phyloP scores from a whole-genome alignment of 1,140 invertebrate species.

The Zaprionus inermis region DNA sequence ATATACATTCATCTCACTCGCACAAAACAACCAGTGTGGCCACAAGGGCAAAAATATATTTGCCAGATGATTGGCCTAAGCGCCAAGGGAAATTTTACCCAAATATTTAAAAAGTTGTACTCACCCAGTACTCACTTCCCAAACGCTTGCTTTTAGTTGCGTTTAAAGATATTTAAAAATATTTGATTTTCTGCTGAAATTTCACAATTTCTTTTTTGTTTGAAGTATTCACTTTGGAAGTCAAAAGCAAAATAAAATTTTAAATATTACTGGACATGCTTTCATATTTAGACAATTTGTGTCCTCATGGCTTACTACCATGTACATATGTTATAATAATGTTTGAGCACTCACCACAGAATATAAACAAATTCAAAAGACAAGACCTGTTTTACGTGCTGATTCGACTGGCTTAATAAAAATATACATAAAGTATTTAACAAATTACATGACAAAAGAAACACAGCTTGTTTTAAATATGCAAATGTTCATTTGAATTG shows the following conservation, averaged over 20 bases:
- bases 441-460: slow-evolving; percentile 1
- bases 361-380: slow-evolving; percentile 53
- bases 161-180: slow-evolving; percentile 12
- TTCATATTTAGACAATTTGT: neutral
- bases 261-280: neutral
- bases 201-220: slow-evolving; percentile 26
- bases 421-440: neutral
- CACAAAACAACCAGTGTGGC: neutral
- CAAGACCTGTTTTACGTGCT: slow-evolving; percentile 49
- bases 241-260: slow-evolving; percentile 34
- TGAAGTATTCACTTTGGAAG: slow-evolving; percentile 26
- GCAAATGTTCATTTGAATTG: neutral
- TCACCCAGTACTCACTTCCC: slow-evolving; percentile 25
- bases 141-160: slow-evolving; percentile 8
- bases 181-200: slow-evolving; percentile 16
- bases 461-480: slow-evolving; percentile 10
- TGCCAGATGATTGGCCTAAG: neutral
- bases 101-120: slow-evolving; percentile 5
- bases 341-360: slow-evolving; percentile 45
- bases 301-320: slow-evolving; percentile 21
- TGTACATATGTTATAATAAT: slow-evolving; percentile 7
- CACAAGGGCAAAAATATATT: neutral
- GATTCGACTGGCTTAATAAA: slow-evolving; percentile 43
- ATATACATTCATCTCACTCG: slow-evolving; percentile 22
- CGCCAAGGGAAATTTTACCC: neutral